A percentile compares a stretch with the other conserved stretches of the same genome.
phyloP scores from a whole-genome alignment of 2,113 vertebrate species.

The Neomonachus schauinslandi region DNA sequence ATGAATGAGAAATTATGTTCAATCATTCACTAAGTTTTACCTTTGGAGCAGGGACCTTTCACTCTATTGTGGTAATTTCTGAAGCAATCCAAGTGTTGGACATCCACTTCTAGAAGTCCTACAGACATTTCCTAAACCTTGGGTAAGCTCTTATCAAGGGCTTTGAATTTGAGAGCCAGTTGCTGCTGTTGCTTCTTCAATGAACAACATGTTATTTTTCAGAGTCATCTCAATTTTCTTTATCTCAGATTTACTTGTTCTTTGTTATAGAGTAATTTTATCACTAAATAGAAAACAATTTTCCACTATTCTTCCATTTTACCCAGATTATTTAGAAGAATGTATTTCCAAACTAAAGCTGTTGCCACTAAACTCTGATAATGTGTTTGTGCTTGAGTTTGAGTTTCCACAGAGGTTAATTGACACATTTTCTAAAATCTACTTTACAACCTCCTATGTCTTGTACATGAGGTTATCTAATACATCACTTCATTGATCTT shows the following conservation, averaged over 20 bases:
- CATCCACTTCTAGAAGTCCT: neutral
- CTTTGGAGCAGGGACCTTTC: neutral
- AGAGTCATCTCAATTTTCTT: neutral
- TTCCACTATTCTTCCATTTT: neutral
- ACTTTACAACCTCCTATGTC: neutral
- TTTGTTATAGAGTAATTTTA: neutral
- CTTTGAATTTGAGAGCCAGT: neutral
- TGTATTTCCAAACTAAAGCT: neutral
- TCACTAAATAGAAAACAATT: neutral
- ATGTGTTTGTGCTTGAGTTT: neutral
- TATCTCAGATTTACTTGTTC: neutral
- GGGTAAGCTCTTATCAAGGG: neutral
- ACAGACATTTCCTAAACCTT: neutral
- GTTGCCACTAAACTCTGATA: neutral
- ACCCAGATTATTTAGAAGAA: neutral
- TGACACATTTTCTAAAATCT: neutral
- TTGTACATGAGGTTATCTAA: too few species aligned
- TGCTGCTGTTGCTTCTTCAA: neutral
- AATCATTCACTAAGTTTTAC: neutral
- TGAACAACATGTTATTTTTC: neutral
- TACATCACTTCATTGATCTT: neutral
- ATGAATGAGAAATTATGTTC: neutral
- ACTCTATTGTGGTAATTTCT: neutral
- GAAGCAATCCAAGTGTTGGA: neutral
- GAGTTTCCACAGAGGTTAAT: neutral